Conservation (phyloP, 37 sponge, comb jelly and placozoan species). For the Beroe forskalii region DNA sequence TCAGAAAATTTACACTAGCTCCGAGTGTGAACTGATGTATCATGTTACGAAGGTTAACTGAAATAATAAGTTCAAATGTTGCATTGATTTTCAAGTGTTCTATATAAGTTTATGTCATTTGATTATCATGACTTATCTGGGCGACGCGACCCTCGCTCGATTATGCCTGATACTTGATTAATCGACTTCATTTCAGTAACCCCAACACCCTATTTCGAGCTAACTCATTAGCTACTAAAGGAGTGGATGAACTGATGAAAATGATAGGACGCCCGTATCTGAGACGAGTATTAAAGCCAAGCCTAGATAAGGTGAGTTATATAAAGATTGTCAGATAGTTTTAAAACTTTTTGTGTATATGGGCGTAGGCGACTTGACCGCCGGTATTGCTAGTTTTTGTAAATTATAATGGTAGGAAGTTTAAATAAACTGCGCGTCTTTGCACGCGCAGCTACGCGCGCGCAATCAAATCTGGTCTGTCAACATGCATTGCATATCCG, state of each 20-base stretch:
- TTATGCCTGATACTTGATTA: no score
- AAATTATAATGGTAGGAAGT: neutral
- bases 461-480: no score
- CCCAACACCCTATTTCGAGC: constrained; percentile 87
- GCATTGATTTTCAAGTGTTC: no score
- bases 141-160: no score
- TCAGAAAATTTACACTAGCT: no score
- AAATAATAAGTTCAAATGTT: no score
- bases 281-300: constrained; percentile 70
- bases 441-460: neutral
- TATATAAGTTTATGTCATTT: no score
- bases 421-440: neutral
- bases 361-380: neutral
- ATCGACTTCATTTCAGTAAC: constrained; percentile 70
- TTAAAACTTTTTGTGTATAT: neutral
- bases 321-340: neutral
- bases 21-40: no score
- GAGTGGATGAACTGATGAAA: constrained; percentile 88
- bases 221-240: constrained; percentile 79
- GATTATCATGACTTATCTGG: no score
- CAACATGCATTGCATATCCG: no score
- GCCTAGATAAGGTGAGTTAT: constrained; percentile 78
- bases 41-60: no score
- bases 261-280: constrained; percentile 77
- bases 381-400: neutral